Evolutionary conservation across 2,113 vertebrate genomes (phyloP).

Genomic region (Accipiter virgatus): DNA sequence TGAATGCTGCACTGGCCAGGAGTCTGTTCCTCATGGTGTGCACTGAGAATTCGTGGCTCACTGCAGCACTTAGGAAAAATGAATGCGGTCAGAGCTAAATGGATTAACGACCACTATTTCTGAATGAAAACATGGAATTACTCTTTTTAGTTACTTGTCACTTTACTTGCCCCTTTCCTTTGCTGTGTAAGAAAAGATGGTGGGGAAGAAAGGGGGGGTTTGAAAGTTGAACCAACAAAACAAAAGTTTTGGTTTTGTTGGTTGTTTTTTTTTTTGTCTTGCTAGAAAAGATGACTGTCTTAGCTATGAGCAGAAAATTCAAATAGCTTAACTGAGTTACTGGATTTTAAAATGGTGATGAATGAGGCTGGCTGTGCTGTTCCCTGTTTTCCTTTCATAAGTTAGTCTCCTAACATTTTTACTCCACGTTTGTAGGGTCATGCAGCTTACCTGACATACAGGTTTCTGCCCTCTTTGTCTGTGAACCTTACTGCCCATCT

Average conservation of each 20-base stretch:
- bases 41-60: neutral
- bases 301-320: neutral
- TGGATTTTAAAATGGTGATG: neutral
- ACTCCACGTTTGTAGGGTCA: neutral
- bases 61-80: neutral
- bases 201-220: rapidly evolving
- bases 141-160: neutral
- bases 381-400: neutral
- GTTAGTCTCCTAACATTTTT: neutral
- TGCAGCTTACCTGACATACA: rapidly evolving
- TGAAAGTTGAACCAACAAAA: neutral
- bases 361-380: neutral
- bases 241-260: neutral
- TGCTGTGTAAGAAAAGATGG: neutral
- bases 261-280: neutral
- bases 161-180: neutral
- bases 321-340: neutral
- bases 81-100: neutral
- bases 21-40: neutral
- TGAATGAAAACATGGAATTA: neutral
- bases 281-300: neutral
- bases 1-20: neutral
- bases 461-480: neutral
- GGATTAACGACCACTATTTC: neutral
- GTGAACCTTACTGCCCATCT: neutral